Evolutionary conservation across 2,797 vertebrate species (phyloP).

Genomic region (Tamandua tetradactyla): DNA sequence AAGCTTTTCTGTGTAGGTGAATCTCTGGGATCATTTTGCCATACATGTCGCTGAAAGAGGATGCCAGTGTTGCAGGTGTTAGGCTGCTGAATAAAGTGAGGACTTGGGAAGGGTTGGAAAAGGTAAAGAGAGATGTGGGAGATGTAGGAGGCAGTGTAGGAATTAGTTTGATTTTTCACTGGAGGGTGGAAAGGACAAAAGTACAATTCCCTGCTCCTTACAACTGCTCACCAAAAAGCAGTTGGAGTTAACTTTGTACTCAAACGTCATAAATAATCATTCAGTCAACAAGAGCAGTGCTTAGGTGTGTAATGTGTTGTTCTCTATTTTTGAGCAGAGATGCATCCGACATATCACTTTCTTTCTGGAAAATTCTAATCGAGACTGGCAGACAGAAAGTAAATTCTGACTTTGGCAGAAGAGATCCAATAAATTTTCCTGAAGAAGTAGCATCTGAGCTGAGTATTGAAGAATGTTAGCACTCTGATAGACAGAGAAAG

Average conservation of each 20-base stretch:
- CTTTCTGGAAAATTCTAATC: not conserved
- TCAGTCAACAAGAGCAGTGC: not conserved
- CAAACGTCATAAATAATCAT: not conserved
- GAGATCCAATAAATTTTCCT: not conserved
- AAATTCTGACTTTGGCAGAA: not conserved
- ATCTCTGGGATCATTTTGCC: not conserved
- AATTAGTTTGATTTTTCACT: not conserved
- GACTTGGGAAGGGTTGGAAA: not conserved
- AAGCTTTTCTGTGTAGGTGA: not conserved
- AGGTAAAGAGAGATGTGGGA: not conserved
- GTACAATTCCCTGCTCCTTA: too few relatives aligned
- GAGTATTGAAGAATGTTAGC: not conserved
- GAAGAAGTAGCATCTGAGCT: not conserved
- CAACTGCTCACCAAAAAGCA: not conserved
- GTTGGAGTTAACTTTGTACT: rapidly evolving
- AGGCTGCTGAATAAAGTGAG: rapidly evolving
- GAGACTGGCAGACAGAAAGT: not conserved
- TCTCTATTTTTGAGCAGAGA: not conserved
- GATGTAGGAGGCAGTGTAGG: not conserved
- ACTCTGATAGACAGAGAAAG: not conserved
- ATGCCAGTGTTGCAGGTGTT: rapidly evolving
- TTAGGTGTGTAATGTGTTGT: rapidly evolving
- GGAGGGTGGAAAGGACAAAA: not conserved
- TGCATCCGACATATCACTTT: not conserved
- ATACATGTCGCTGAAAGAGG: rapidly evolving